Base-by-base conservation (phyloP, 2,888 invertebrate species). In the Melitaea athalia region DNA sequence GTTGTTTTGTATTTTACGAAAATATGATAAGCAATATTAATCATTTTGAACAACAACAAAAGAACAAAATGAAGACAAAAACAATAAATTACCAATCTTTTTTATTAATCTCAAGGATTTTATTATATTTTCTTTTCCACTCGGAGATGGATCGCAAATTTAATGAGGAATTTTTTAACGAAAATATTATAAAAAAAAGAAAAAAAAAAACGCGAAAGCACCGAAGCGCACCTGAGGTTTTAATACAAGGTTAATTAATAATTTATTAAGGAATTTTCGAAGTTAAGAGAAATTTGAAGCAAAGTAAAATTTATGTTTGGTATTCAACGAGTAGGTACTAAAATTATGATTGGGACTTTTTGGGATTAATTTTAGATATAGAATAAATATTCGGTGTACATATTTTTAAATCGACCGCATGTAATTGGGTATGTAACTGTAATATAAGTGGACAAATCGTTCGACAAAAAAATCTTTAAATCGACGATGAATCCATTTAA, bases 181-280 rank as follows among this genome's bases (percentile, higher is more conserved):
- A n/a, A 49, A 6, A 12, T 49, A n/a, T 49, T 49, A 15, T 57
- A 38, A 53, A 42, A 50, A 53, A 59, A 38, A 14, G 3, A 38
- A 53, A 42, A 50, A 53, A 59, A 38, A 14, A 7, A 15, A 57
- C 5, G 15, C 14, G 8, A 57, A 57, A 10, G 15, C 12, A 42
- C 15, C n/a, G 57, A 42, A 57, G 15, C 14, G 12, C 60, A 67
- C 66, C 66, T 67, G 61, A 67, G 66, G 59, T 65, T 59, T 65
- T 59, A 65, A 38, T 50, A 50, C 59, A 52, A 65, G 50, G 55
- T 62, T 67, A 67, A 67, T 67, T 57, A 67, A 61, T 67, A 62
- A 66, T 66, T 66, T 66, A 66, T 66, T 66, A 24, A 42, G 53
- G 60, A 61, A 53, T 17, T 49, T 67, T 60, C 33, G 38, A 17